phyloP scores from a whole-genome alignment of 2,888 invertebrate genomes.

The Phengaris alcon region DNA sequence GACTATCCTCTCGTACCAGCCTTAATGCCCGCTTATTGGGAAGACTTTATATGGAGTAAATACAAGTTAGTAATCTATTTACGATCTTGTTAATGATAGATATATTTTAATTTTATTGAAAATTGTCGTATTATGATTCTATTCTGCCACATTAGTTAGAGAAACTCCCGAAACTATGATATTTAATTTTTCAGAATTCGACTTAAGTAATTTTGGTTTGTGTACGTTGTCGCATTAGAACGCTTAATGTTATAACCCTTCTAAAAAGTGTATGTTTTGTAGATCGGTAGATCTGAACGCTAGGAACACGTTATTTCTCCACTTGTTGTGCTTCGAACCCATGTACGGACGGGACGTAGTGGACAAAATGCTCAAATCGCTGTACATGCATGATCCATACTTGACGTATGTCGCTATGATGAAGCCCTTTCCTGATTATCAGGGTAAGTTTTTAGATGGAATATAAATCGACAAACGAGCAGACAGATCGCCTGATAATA shows the following conservation, averaged over 20 bases:
- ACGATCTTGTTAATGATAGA: too few species aligned
- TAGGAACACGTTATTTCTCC: conserved; percentile 80
- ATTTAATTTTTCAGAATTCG: too few species aligned
- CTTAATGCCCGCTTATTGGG: conserved; percentile 78
- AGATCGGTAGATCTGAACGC: conserved; percentile 68
- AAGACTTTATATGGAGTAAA: conserved; percentile 75
- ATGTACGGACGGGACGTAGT: conserved; percentile 54
- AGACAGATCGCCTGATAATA: not conserved
- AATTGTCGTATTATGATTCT: too few species aligned
- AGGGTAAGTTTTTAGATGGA: conserved; percentile 46
- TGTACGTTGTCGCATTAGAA: too few species aligned
- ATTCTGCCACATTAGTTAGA: too few species aligned
- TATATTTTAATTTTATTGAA: too few species aligned
- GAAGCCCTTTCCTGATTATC: conserved; percentile 63
- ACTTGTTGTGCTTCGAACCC: conserved; percentile 77
- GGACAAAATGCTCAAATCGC: conserved; percentile 58
- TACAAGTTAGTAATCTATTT: conserved; percentile 63
- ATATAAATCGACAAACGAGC: not conserved
- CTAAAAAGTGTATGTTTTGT: conserved; percentile 40
- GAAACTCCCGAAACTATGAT: too few species aligned
- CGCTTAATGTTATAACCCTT: not conserved
- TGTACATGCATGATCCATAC: conserved; percentile 75
- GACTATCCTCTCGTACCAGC: conserved; percentile 79
- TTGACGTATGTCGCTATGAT: conserved; percentile 74
- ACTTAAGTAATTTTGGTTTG: too few species aligned